A percentile compares a stretch with the other conserved stretches of the same genome.
Conservation (phyloP, 2,888 invertebrate genomes). For the Morpho helenor region DNA sequence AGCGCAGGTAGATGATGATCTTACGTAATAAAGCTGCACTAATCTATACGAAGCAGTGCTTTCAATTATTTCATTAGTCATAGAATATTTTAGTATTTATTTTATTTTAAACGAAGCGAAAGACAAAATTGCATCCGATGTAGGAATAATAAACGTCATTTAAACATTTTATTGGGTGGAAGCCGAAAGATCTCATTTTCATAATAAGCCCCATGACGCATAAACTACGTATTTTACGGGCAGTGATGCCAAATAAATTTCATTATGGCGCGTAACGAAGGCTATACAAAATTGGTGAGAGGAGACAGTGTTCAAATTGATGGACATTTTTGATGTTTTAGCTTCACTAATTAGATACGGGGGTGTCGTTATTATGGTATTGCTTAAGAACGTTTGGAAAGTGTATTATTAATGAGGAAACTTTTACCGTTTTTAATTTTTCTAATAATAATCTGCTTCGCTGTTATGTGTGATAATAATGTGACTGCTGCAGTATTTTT, state of each 20-base stretch:
- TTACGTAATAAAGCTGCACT: too few relatives aligned
- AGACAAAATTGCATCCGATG: constrained; percentile 42
- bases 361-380: constrained; percentile 3
- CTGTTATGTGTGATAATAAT: too few relatives aligned
- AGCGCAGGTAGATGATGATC: too few relatives aligned
- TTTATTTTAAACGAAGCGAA: constrained; percentile 11
- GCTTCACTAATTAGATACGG: constrained; percentile 8
- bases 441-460: neutral
- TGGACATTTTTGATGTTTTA: constrained; percentile 18
- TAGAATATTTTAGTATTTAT: too few relatives aligned
- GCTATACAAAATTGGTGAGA: constrained; percentile 37
- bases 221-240: constrained; percentile 64
- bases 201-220: constrained; percentile 51
- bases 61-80: too few relatives aligned
- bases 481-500: too few relatives aligned
- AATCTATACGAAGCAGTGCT: too few relatives aligned
- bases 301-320: constrained; percentile 19
- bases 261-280: constrained; percentile 34
- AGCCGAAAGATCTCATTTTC: constrained; percentile 51
- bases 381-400: neutral
- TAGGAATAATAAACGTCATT: constrained; percentile 59
- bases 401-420: neutral
- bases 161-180: constrained; percentile 60
- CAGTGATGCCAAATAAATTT: constrained; percentile 59
- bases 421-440: constrained; percentile 2